phyloP scores from a whole-genome alignment of 2,113 vertebrate species.

The Rhynchomys soricoides region DNA sequence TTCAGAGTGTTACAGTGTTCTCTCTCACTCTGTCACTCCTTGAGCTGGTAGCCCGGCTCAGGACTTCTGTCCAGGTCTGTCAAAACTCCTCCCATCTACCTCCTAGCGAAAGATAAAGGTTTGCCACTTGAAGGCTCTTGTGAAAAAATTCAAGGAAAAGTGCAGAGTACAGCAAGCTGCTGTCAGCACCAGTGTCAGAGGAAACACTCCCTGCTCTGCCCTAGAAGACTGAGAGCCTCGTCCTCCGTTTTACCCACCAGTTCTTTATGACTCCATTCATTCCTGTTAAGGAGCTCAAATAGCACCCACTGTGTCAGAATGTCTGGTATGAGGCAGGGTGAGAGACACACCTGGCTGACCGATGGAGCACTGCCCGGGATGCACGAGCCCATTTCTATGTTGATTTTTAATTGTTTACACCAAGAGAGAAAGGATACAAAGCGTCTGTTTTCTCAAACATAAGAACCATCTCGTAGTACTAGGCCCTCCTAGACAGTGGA shows the following conservation, averaged over 20 bases:
- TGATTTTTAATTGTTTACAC: background rate
- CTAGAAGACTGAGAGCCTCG: background rate
- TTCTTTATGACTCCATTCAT: background rate
- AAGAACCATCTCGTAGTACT: background rate
- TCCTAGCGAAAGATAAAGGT: too few species aligned
- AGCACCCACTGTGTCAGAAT: background rate
- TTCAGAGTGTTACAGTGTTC: background rate
- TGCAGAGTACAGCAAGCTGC: too few species aligned
- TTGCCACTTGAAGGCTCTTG: background rate
- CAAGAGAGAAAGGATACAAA: conserved; percentile 58
- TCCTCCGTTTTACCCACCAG: background rate
- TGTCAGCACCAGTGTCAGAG: background rate
- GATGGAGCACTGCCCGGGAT: background rate
- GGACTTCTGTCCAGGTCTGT: background rate
- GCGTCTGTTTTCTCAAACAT: conserved; percentile 4
- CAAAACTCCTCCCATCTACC: background rate
- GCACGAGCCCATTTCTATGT: conserved; percentile 15
- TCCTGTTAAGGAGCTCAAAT: background rate
- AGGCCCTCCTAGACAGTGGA: background rate
- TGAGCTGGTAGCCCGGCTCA: rapidly evolving
- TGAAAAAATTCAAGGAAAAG: background rate
- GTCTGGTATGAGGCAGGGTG: background rate
- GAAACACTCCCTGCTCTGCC: background rate
- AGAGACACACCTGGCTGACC: background rate
- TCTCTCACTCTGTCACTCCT: background rate